Evolutionary conservation across 2,888 invertebrate genomes (phyloP), one percentile per base, ranked within the genome.

Genomic region (Polyommatus iphigenia): DNA sequence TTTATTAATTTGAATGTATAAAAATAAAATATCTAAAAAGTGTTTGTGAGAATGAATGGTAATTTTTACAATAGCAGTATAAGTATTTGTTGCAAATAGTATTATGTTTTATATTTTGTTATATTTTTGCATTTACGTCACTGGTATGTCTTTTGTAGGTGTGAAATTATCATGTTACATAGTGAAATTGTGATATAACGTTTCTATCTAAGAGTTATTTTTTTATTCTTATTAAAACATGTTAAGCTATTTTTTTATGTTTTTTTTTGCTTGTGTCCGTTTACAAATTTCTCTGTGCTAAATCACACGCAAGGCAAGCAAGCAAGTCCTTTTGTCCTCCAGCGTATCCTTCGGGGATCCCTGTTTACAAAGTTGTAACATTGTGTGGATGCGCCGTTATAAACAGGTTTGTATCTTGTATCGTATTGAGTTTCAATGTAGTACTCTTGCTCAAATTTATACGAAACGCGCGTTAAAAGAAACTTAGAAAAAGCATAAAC

Each of bases 81-180:
- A 75, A 32, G 75, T 54, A 75, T 75, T 75, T 75, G 18, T 75
- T 75, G 75, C 54, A 20, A 24, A 75, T 75, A 75, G 75, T 75
- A 75, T 75, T 75, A 75, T 18, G n/a, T 75, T 75, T 75, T 75
- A 29, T 73, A 73, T 6, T 75, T 75, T 75, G 29, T 75, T 75
- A 75, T 50, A 75, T 67, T 20, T 75, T 75, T 75, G 75, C 75
- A 75, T 75, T 75, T 75, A 75, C 24, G 75, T 75, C 24, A 75
- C 24, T 24, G 24, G 1, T 24, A 54, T 54, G n/a, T 54, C 29
- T 54, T n/a, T n/a, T 75, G 75, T 75, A 75, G 75, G 75, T 75
- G 54, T 75, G 24, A 75, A 75, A 50, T 20, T 73, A 73, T 41
- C 20, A 72, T 20, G 75, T 54, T 75, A 75, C 54, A 75, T 50